Evolutionary conservation across 2,888 invertebrate species (phyloP).

Genomic region (Drosophila diplacantha): DNA sequence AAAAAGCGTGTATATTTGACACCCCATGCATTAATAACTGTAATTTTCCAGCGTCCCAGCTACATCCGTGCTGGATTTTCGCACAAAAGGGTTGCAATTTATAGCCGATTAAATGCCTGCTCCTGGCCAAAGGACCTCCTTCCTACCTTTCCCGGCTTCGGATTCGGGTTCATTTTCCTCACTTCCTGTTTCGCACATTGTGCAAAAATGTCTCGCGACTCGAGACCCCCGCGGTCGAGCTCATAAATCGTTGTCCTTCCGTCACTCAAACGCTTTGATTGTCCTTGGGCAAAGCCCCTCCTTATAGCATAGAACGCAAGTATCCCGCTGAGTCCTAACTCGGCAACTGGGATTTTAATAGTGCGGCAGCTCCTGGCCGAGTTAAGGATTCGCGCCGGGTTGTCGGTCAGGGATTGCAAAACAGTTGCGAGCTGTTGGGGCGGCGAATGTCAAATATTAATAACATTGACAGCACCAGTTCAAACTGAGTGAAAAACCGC

Average conservation of each 20-base stretch:
- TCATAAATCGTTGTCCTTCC: conserved; percentile 33
- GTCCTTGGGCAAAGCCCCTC: conserved; percentile 10
- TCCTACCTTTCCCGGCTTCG: neutral
- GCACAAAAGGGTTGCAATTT: conserved; percentile 68
- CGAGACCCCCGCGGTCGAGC: conserved; percentile 31
- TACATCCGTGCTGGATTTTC: conserved; percentile 18
- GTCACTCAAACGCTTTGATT: conserved; percentile 28
- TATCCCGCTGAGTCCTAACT: conserved; percentile 23
- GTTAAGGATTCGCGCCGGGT: conserved; percentile 23
- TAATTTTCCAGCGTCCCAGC: conserved; percentile 57
- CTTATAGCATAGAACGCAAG: neutral
- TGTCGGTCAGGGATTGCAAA: conserved; percentile 35
- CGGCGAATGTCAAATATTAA: conserved; percentile 37
- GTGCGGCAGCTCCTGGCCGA: conserved; percentile 18
- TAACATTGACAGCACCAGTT: conserved; percentile 45
- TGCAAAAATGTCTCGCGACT: conserved; percentile 55
- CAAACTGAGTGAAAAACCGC: conserved; percentile 8
- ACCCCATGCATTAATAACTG: conserved; percentile 69
- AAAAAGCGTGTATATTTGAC: conserved; percentile 50
- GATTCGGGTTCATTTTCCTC: conserved; percentile 14
- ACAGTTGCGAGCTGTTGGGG: conserved; percentile 32
- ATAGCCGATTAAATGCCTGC: conserved; percentile 64
- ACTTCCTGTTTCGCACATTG: conserved; percentile 46
- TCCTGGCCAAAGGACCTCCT: conserved; percentile 40
- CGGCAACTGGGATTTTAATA: conserved; percentile 31